These are phyloP conservation scores for Peromyscus nudipes DNA, from an alignment of 2,797 vertebrate genomes.

Conservation along the genomic window DNA sequence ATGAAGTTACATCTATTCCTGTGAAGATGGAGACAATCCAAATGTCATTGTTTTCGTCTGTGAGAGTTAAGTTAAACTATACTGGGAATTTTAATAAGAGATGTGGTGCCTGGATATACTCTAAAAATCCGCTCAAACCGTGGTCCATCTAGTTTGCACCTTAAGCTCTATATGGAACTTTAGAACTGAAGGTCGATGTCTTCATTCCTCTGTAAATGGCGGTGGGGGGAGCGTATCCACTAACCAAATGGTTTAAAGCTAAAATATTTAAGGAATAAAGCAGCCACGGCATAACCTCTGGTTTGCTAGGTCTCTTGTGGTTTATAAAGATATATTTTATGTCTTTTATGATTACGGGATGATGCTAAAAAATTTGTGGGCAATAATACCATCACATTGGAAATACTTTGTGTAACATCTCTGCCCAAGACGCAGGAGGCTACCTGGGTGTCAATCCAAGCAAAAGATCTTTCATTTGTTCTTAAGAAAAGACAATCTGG, in stretches of 20 bases:
- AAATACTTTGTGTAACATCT: slow-evolving; percentile 75
- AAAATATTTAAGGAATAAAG: slow-evolving; percentile 85
- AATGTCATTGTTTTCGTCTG: slow-evolving; percentile 46
- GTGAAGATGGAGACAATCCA: slow-evolving; percentile 44
- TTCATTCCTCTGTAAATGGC: slow-evolving; percentile 56
- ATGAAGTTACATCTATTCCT: neutral
- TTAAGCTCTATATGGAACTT: slow-evolving; percentile 21
- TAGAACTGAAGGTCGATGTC: slow-evolving; percentile 63
- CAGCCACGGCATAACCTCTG: slow-evolving; percentile 77
- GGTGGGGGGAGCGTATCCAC: neutral
- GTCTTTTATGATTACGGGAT: slow-evolving; percentile 85
- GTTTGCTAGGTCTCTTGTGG: slow-evolving; percentile 82
- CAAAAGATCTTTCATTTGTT: slow-evolving; percentile 67
- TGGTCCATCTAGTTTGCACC: slow-evolving; percentile 22
- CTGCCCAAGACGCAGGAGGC: slow-evolving; percentile 64
- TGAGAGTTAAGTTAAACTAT: slow-evolving; percentile 58
- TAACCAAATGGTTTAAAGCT: slow-evolving; percentile 76
- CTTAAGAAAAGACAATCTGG: slow-evolving; percentile 63
- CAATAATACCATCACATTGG: slow-evolving; percentile 81
- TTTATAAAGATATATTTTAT: slow-evolving; percentile 88
- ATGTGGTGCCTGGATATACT: slow-evolving; percentile 13
- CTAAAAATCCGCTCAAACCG: slow-evolving; percentile 43
- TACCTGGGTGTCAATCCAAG: slow-evolving; percentile 66
- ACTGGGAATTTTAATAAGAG: slow-evolving; percentile 36
- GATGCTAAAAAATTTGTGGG: slow-evolving; percentile 86